These are phyloP conservation scores for Harmothoe impar DNA, from an alignment of 2,888 invertebrate species.

Conservation along the genomic window DNA sequence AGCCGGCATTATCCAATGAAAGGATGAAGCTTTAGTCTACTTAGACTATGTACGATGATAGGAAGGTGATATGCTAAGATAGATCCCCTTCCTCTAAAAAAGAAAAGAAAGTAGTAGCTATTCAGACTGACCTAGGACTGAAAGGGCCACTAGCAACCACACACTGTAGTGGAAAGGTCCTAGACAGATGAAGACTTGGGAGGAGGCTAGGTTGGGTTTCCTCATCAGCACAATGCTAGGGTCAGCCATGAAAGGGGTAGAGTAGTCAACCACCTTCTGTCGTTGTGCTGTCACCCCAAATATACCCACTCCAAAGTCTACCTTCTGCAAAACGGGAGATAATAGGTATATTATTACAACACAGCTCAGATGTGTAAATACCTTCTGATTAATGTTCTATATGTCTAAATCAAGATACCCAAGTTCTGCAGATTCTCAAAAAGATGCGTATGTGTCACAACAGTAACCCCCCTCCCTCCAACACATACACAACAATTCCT, in stretches of 20 bases:
- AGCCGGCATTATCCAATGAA: background rate
- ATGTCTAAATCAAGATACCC: too few species aligned
- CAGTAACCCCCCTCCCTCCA: too few species aligned
- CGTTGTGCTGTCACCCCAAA: slow-evolving; percentile 94
- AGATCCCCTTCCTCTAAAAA: too few species aligned
- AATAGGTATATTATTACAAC: background rate
- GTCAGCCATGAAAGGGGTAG: slow-evolving; percentile 88
- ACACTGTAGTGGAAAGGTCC: slow-evolving; percentile 64
- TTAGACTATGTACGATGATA: too few species aligned
- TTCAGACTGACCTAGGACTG: slow-evolving; percentile 62
- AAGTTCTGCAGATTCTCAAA: too few species aligned
- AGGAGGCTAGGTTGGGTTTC: slow-evolving; percentile 71
- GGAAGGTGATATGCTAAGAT: too few species aligned
- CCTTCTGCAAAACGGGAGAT: slow-evolving; percentile 86
- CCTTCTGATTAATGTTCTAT: too few species aligned
- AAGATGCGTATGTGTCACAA: too few species aligned
- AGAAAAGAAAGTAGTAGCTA: too few species aligned
- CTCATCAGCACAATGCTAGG: slow-evolving; percentile 72
- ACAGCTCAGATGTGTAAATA: background rate
- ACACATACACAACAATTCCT: too few species aligned
- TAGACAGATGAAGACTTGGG: slow-evolving; percentile 66
- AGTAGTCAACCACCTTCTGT: slow-evolving; percentile 94
- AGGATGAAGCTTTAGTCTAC: too few species aligned
- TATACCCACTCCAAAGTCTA: slow-evolving; percentile 92
- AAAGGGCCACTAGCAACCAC: slow-evolving; percentile 63